Evolutionary conservation across 2,797 vertebrate genomes (phyloP), one percentile per base, ranked within the genome.

Genomic region (Podargus strigoides): DNA sequence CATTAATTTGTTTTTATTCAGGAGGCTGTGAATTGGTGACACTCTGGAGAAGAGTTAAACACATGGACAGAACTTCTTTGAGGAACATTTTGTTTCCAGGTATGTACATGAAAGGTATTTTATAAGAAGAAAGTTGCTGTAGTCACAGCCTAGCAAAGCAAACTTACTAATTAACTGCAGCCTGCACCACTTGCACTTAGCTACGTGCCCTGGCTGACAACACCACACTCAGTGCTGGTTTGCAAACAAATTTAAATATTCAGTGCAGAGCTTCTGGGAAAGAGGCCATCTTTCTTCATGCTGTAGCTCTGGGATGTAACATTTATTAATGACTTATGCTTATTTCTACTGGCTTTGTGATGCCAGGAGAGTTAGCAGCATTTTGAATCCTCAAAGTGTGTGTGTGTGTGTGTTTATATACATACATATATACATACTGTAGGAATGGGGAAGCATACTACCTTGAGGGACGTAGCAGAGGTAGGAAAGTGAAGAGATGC

Each of bases 191-290:
- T 96, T 87, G 95, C 75, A 80, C 82, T 92, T 77, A 94, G 86
- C 93, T 94, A 92, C 91, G 67, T 97, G 93, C 85, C 49, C 73
- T 46, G 95, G 93, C 80, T 96, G 90, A 80, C 92, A 97, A 96
- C 72, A 52, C 46, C 1, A 3, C 49, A 34, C 78, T 90, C 92
- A 73, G 88, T 42, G 78, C 58, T 5, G 56, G 69, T 90, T 79
- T 93, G 87, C 81, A 94, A 95, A 95, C 95, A 96, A 85, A 95
- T 97, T 96, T 95, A 92, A 96, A 95, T 94, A 97, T 93, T 93
- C 93, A 87, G 67, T 32, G 83, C 77, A 80, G 70, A 86, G 72
- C 78, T 96, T 96, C 94, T 95, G 94, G 94, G 96, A 96, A 95
- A 92, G 90, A 93, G 77, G 85, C 95, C 95, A 95, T 96, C 83